phyloP scores from a whole-genome alignment of 2,113 vertebrate genomes.

The Illadopsis cleaveri region DNA sequence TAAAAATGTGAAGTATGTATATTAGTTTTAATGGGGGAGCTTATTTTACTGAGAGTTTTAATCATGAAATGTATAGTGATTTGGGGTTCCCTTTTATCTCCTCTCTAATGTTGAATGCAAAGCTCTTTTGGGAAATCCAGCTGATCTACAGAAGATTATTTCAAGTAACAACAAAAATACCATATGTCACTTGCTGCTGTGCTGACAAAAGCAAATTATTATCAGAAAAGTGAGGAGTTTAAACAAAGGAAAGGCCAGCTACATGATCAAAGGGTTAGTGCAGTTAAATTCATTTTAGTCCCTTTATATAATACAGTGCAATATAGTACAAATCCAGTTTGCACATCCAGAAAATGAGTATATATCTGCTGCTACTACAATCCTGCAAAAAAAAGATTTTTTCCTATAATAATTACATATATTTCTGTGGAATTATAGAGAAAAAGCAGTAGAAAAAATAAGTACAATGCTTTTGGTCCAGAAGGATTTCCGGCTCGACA shows the following conservation, averaged over 20 bases:
- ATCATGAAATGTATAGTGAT: neutral
- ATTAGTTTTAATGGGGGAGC: neutral
- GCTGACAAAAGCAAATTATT: conserved; percentile 32
- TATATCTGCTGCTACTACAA: neutral
- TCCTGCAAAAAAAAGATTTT: fast-evolving
- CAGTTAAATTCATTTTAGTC: conserved; percentile 17
- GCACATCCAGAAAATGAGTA: neutral
- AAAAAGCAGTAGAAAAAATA: neutral
- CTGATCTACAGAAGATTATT: conserved; percentile 52
- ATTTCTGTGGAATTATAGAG: neutral
- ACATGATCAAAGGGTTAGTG: neutral
- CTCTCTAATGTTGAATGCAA: neutral
- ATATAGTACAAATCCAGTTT: neutral
- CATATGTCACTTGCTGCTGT: conserved; percentile 28
- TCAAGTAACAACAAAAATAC: conserved; percentile 42
- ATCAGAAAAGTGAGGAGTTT: neutral
- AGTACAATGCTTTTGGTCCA: neutral
- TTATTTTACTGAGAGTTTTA: neutral
- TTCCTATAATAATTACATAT: neutral
- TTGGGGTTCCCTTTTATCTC: neutral
- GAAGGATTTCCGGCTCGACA: neutral
- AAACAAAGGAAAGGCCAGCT: neutral
- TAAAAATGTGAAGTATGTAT: neutral
- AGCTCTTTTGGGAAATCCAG: conserved; percentile 37
- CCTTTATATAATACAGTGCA: neutral